These are phyloP conservation scores for Percina caprodes DNA, from an alignment of 2,113 vertebrate genomes.

Conservation along the genomic window DNA sequence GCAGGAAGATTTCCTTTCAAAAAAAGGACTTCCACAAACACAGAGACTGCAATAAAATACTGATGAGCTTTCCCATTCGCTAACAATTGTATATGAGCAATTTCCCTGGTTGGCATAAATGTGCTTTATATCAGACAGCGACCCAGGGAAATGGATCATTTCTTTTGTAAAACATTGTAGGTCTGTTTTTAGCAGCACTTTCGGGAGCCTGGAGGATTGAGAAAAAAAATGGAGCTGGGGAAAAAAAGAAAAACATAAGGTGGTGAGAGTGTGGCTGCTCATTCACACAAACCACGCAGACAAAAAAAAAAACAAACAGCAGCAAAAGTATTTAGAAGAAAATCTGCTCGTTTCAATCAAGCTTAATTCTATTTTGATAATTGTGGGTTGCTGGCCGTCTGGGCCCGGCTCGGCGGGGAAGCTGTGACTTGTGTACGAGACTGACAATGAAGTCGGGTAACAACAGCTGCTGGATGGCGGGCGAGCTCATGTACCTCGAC, in stretches of 20 bases:
- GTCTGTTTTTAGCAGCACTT: conserved; percentile 47
- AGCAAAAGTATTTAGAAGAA: conserved; percentile 59
- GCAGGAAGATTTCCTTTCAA: conserved; percentile 19
- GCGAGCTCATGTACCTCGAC: conserved; percentile 90
- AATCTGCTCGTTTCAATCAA: conserved; percentile 81
- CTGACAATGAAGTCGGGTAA: conserved; percentile 92
- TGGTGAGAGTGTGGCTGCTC: conserved; percentile 49
- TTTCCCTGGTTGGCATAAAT: conserved; percentile 35
- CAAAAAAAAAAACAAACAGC: conserved; percentile 40
- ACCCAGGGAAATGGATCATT: conserved; percentile 41
- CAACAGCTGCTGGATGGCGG: conserved; percentile 95
- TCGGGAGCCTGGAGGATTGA: conserved; percentile 29
- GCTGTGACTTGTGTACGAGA: conserved; percentile 92
- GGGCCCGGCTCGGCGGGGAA: conserved; percentile 82
- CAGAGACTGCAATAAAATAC: conserved; percentile 87
- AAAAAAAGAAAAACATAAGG: conserved; percentile 41
- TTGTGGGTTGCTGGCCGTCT: conserved; percentile 77
- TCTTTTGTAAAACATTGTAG: conserved; percentile 33
- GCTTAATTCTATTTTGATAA: conserved; percentile 86
- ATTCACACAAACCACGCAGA: conserved; percentile 51
- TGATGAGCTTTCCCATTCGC: conserved; percentile 87
- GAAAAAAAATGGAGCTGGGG: conserved; percentile 18
- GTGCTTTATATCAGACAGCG: conserved; percentile 47
- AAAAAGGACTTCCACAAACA: conserved; percentile 82
- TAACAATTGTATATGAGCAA: conserved; percentile 36